Evolutionary conservation across 2,888 invertebrate species (phyloP).

Genomic region (Monochamus alternatus): DNA sequence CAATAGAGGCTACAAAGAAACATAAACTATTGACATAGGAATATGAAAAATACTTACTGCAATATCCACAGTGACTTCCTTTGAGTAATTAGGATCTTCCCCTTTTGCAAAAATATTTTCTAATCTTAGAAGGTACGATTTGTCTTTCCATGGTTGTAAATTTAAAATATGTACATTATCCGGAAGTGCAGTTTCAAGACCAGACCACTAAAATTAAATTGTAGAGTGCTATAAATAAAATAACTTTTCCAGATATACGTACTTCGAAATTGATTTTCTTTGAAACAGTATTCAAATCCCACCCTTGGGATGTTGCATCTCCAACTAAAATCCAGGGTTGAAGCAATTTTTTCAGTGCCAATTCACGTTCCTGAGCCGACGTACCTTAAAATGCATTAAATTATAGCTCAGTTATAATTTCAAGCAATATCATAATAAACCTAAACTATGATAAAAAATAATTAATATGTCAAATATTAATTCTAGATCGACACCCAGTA

Average conservation of each 20-base stretch:
- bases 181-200: conserved; percentile 69
- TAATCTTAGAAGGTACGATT: conserved; percentile 71
- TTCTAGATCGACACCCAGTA: too few species aligned
- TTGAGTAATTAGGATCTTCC: conserved; percentile 68
- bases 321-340: conserved; percentile 67
- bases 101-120: conserved; percentile 75
- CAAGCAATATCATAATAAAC: too few species aligned
- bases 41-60: conserved; percentile 52
- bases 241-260: not conserved
- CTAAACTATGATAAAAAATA: too few species aligned
- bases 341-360: conserved; percentile 74
- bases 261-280: conserved; percentile 34
- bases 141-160: conserved; percentile 76
- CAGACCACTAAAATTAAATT: conserved; percentile 42
- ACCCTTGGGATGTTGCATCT: conserved; percentile 32
- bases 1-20: too few species aligned
- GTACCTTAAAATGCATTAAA: conserved; percentile 43
- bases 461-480: too few species aligned
- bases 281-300: conserved; percentile 24
- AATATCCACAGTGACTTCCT: conserved; percentile 73
- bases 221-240: not conserved
- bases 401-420: not conserved
- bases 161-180: conserved; percentile 75
- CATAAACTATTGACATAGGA: not conserved
- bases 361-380: conserved; percentile 68